Conservation (phyloP, 2,113 vertebrate genomes). For the Sturnus vulgaris region DNA sequence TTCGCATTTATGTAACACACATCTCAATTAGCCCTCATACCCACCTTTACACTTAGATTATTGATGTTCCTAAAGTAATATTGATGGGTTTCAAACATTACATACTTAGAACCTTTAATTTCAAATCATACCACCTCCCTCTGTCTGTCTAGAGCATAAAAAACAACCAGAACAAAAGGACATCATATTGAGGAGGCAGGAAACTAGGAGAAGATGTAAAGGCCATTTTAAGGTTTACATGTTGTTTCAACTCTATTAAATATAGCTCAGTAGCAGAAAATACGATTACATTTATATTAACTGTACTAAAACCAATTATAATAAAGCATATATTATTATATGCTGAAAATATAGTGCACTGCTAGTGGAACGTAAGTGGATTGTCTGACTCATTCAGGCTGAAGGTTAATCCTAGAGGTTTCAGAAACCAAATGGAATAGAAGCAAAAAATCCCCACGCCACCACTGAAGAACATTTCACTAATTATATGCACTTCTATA, state of each 20-base stretch:
- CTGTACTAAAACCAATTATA: background rate
- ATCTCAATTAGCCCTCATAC: background rate
- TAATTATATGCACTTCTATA: background rate
- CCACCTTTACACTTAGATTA: background rate
- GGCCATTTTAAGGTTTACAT: background rate
- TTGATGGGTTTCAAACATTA: background rate
- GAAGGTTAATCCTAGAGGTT: slow-evolving; percentile 3
- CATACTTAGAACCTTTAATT: background rate
- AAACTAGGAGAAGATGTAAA: background rate
- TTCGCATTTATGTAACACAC: background rate
- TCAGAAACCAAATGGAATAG: background rate
- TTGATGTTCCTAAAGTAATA: background rate
- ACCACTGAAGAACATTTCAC: background rate
- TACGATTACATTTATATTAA: background rate
- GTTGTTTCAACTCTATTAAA: background rate
- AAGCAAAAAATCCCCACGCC: background rate
- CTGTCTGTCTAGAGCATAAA: background rate
- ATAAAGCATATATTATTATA: background rate
- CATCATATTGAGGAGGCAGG: background rate
- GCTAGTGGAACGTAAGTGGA: background rate
- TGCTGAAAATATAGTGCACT: background rate
- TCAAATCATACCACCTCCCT: background rate
- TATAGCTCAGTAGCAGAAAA: background rate
- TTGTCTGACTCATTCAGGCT: background rate
- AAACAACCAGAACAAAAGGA: background rate